Percentiles rank a stretch among this genome's conserved stretches.
These are phyloP conservation scores for Apodemus speciosus DNA, from an alignment of 2,113 vertebrate species.

Conservation along the genomic window DNA sequence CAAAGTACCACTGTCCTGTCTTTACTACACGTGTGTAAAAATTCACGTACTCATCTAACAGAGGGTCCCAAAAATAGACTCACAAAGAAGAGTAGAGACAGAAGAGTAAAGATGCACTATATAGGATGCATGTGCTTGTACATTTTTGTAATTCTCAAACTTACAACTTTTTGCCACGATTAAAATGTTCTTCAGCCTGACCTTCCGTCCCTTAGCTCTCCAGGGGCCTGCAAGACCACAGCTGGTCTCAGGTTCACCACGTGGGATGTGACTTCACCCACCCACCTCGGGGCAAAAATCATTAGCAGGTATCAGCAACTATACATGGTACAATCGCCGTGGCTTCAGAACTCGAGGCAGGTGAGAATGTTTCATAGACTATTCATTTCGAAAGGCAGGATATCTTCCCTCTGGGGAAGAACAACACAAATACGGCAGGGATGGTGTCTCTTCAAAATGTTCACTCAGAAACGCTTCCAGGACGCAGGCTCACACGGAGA, in stretches of 20 bases:
- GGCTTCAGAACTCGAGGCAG: background rate
- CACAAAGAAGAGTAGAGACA: background rate
- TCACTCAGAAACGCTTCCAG: constrained; percentile 64
- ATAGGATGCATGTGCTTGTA: too few relatives aligned
- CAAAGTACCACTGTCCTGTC: background rate
- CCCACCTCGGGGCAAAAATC: background rate
- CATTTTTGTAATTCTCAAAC: background rate
- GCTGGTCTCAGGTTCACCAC: constrained; percentile 51
- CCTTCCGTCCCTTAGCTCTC: constrained; percentile 65
- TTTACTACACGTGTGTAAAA: background rate
- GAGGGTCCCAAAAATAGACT: background rate
- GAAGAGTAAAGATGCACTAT: background rate
- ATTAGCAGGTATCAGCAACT: background rate
- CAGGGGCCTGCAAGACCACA: constrained; percentile 24
- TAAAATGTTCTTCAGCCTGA: constrained; percentile 51
- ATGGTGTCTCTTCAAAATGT: constrained; percentile 54
- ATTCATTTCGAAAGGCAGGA: constrained; percentile 59
- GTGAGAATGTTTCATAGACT: background rate
- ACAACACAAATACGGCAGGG: constrained; percentile 35
- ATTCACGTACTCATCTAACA: background rate
- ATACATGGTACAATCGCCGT: background rate
- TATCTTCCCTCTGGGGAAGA: constrained; percentile 24
- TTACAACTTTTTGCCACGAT: background rate
- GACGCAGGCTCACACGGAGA: background rate
- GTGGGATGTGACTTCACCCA: constrained; percentile 38